Evolutionary conservation across 2,888 invertebrate species (phyloP).

Genomic region (Anthophora plumipes): DNA sequence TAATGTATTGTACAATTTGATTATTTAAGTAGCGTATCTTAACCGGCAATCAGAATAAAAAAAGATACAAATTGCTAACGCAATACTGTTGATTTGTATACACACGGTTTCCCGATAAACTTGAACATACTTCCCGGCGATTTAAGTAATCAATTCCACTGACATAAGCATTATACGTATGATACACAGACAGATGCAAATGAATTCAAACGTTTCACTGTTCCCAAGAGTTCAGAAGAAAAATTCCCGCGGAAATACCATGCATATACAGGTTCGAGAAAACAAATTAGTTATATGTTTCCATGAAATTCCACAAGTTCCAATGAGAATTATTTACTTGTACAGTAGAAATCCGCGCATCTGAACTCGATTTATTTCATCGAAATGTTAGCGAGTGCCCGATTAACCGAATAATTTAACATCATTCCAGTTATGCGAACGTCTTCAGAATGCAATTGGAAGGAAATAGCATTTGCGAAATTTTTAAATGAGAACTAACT

Average conservation of each 20-base stretch:
- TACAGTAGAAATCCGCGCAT: no score
- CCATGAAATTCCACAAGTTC: slow-evolving; percentile 21
- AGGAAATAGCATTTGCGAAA: no score
- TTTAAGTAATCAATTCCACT: slow-evolving; percentile 36
- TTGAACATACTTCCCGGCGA: slow-evolving; percentile 26
- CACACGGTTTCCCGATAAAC: slow-evolving; percentile 6
- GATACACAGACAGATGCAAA: slow-evolving; percentile 8
- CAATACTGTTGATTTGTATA: slow-evolving; percentile 27
- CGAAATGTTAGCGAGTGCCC: no score
- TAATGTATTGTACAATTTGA: neutral
- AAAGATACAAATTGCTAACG: slow-evolving; percentile 25
- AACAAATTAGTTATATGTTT: neutral
- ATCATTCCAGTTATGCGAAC: no score
- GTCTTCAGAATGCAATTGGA: no score
- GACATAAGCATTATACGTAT: slow-evolving; percentile 9
- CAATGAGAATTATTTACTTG: slow-evolving; percentile 1
- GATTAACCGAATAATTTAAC: no score
- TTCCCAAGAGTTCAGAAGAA: neutral
- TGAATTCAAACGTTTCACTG: neutral
- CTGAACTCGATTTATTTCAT: no score
- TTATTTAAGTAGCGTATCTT: neutral
- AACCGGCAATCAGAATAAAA: slow-evolving; percentile 1
- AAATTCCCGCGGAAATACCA: slow-evolving; percentile 36
- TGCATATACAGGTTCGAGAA: slow-evolving; percentile 10
- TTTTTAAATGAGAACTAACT: no score